These are phyloP conservation scores for Zosterops borbonicus DNA, from an alignment of 2,113 vertebrate species.

Conservation along the genomic window DNA sequence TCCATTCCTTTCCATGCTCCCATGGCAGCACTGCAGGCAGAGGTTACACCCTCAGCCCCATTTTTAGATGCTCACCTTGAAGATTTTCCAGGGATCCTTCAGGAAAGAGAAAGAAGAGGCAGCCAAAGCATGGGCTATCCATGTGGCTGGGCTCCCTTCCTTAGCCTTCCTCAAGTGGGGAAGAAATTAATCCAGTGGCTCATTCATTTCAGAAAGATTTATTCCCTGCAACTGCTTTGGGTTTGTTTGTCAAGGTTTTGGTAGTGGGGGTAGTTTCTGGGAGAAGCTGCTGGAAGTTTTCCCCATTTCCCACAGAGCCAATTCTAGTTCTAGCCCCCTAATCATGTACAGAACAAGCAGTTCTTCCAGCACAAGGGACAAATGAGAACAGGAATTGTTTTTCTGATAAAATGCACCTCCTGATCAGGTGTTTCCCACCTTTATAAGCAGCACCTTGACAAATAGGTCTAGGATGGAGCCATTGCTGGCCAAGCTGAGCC, in stretches of 20 bases:
- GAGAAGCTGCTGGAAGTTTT: background rate
- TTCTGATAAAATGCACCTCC: too few relatives aligned
- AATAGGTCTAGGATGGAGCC: background rate
- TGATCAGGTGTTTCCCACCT: background rate
- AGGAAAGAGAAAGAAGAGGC: background rate
- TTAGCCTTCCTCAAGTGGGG: background rate
- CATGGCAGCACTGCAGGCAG: background rate
- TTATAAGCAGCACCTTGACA: background rate
- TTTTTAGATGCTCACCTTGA: background rate
- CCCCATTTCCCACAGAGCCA: background rate
- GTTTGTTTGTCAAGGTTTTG: background rate
- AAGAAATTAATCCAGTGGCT: background rate
- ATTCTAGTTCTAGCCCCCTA: background rate
- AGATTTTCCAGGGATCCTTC: background rate
- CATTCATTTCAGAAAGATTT: background rate
- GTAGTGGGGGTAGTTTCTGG: background rate
- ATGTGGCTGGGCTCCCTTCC: background rate
- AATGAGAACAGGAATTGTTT: background rate
- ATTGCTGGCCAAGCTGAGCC: background rate
- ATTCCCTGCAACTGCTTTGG: background rate
- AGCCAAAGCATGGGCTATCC: background rate
- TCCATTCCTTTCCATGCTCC: background rate
- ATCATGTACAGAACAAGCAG: background rate
- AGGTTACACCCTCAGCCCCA: background rate
- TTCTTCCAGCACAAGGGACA: background rate